A percentile compares a stretch with the other conserved stretches of the same genome.
Conservation (phyloP, 2,113 vertebrate genomes). For the Halcyon malimbica region DNA sequence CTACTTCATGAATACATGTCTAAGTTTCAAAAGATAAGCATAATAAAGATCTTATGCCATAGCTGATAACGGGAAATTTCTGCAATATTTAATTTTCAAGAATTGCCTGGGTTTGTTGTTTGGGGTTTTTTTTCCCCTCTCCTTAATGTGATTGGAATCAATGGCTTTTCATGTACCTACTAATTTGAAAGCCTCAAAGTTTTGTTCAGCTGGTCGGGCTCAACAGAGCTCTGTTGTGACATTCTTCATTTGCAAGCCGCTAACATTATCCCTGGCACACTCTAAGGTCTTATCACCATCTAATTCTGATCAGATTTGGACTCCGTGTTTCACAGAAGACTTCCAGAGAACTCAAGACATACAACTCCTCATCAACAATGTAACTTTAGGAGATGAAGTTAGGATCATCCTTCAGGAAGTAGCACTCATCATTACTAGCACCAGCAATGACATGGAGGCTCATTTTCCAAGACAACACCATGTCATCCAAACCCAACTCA, state of each 20-base stretch:
- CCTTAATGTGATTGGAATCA: not conserved
- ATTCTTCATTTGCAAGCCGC: not conserved
- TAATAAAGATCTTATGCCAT: not conserved
- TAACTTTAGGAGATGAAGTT: not conserved
- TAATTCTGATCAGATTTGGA: not conserved
- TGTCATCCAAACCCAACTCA: accelerated
- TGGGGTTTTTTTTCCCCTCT: not conserved
- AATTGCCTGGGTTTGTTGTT: not conserved
- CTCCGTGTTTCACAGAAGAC: not conserved
- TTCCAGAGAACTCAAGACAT: not conserved
- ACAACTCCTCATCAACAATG: not conserved
- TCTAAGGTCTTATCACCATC: not conserved
- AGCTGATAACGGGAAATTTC: not conserved
- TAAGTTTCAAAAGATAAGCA: not conserved
- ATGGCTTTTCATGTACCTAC: not conserved
- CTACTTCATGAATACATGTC: not conserved
- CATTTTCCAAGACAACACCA: not conserved
- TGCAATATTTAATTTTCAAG: not conserved
- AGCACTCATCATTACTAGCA: not conserved
- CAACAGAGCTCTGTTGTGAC: not conserved
- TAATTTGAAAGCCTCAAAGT: not conserved
- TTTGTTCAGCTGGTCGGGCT: not conserved
- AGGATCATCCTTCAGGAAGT: not conserved
- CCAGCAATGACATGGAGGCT: not conserved
- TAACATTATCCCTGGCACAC: no score